These are phyloP conservation scores for Gadus macrocephalus DNA, from an alignment of 2,113 vertebrate genomes.

Conservation along the genomic window DNA sequence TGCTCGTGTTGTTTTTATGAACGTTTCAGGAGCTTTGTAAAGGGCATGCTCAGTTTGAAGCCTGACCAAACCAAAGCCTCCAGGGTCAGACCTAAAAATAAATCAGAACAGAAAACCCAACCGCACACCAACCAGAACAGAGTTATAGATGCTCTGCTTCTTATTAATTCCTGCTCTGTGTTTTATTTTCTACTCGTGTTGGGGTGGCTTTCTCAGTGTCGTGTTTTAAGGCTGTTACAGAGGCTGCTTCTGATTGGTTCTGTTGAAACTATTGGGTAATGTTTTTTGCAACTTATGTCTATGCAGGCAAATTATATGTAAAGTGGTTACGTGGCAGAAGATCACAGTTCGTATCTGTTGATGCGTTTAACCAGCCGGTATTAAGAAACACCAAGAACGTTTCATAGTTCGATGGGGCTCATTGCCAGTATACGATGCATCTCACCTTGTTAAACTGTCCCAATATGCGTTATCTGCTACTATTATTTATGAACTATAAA, in stretches of 20 bases:
- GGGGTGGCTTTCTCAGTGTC: slow-evolving; percentile 6
- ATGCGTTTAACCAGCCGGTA: no score
- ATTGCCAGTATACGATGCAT: no score
- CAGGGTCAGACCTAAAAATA: slow-evolving; percentile 41
- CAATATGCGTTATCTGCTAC: no score
- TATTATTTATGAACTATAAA: no score
- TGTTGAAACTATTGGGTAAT: neutral
- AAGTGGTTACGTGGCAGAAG: no score
- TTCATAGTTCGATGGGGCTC: no score
- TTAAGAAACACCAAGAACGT: no score
- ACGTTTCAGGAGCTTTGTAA: slow-evolving; percentile 17
- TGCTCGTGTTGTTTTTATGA: slow-evolving; percentile 5
- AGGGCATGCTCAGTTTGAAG: slow-evolving; percentile 37
- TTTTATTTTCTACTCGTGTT: neutral
- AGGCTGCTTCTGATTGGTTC: neutral
- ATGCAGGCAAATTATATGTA: no score
- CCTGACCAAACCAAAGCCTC: slow-evolving; percentile 33
- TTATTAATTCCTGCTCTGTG: slow-evolving; percentile 14
- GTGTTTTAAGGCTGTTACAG: slow-evolving; percentile 13
- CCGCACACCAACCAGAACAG: slow-evolving; percentile 20
- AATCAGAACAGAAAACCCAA: slow-evolving; percentile 13
- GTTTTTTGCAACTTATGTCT: no score
- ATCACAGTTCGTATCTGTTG: no score
- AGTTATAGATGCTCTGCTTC: slow-evolving; percentile 26
- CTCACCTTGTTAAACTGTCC: no score